A percentile compares a stretch with the other conserved stretches of the same genome.
Conservation (phyloP, 1,140 invertebrate genomes). For the Reticulitermes speratus region DNA sequence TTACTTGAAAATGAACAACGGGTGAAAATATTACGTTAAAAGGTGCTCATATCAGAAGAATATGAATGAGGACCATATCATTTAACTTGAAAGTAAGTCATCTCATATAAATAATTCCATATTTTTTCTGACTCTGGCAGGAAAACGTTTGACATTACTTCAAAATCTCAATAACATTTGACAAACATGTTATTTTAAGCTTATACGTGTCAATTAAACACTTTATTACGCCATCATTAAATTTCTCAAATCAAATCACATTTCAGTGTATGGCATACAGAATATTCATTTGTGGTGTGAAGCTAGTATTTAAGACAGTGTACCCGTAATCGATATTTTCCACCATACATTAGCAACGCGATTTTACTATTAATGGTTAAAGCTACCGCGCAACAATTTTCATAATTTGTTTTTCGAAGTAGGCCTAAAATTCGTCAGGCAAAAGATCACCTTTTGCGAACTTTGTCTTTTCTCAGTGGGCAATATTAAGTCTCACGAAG, state of each 20-base stretch:
- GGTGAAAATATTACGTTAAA: slow-evolving; percentile 14
- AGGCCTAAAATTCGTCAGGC: neutral
- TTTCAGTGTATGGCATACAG: neutral
- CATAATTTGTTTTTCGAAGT: neutral
- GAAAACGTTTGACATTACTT: too few species aligned
- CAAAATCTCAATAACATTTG: too few species aligned
- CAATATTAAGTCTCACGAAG: too few species aligned
- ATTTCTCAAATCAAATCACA: neutral
- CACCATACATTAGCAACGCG: neutral
- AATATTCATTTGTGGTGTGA: neutral
- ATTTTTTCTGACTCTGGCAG: neutral
- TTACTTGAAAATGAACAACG: slow-evolving; percentile 16
- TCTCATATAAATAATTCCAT: neutral
- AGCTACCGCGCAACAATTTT: neutral
- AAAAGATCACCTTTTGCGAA: too few species aligned
- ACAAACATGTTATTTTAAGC: neutral
- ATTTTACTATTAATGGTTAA: neutral
- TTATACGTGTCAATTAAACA: neutral
- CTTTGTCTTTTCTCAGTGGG: too few species aligned
- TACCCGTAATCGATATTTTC: neutral
- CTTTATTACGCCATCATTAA: neutral
- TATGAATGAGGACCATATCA: slow-evolving; percentile 70
- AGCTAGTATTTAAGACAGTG: neutral
- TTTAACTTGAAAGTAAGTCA: slow-evolving; percentile 68
- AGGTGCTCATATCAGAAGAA: slow-evolving; percentile 43